Evolutionary conservation across 92 coral and sea anemone species (phyloP).

Genomic region (Montipora capitata): DNA sequence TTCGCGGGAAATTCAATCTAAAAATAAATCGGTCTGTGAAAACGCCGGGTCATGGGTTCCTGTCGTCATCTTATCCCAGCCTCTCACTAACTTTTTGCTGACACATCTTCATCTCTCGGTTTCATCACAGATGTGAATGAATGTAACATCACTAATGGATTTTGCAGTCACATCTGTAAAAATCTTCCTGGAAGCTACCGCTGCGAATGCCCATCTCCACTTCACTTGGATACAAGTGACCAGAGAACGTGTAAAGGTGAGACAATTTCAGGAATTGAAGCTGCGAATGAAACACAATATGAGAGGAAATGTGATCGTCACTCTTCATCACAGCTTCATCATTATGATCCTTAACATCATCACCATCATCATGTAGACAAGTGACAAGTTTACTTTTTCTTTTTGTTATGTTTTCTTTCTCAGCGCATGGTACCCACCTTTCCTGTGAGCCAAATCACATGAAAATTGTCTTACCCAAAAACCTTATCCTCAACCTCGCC

Average conservation of each 20-base stretch:
- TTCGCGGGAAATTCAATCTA: too few relatives aligned
- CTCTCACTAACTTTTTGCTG: background rate
- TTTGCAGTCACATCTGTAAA: constrained; percentile 85
- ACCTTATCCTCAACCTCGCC: constrained; percentile 84
- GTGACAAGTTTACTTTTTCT: background rate
- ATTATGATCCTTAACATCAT: background rate
- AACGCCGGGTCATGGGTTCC: too few relatives aligned
- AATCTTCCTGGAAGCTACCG: constrained; percentile 70
- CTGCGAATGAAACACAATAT: too few relatives aligned
- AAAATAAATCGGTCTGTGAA: too few relatives aligned
- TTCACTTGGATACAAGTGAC: constrained; percentile 52
- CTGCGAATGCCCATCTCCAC: constrained; percentile 81
- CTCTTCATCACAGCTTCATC: too few relatives aligned
- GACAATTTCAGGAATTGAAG: background rate
- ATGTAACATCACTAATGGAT: constrained; percentile 79
- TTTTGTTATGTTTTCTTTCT: background rate
- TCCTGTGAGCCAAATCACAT: constrained; percentile 80
- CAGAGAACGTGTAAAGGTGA: constrained; percentile 62
- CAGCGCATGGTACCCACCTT: constrained; percentile 83
- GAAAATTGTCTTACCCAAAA: constrained; percentile 84
- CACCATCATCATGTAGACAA: background rate
- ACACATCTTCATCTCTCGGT: background rate
- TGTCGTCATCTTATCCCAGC: too few relatives aligned
- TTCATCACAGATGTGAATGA: constrained; percentile 56
- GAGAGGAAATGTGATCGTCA: too few relatives aligned